Evolutionary conservation across 2,888 invertebrate species (phyloP), one percentile per base, ranked within the genome.

Genomic region (Xanthorhoe designata): DNA sequence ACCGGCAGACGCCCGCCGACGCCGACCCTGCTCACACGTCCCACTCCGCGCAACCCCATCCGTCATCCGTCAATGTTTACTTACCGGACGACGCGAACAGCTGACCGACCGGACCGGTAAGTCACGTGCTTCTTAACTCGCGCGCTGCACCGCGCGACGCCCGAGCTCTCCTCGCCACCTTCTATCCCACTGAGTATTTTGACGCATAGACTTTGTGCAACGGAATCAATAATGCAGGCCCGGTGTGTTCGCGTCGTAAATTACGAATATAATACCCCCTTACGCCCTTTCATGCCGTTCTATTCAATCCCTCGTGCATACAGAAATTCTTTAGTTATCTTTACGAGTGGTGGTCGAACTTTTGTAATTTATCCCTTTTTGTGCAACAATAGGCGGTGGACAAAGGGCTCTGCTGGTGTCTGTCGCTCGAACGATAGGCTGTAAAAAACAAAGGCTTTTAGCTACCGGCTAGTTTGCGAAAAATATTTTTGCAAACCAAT

Each of bases 1-100:
- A 94, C 94, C 92, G 90, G 89, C 94, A 94, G 94, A 94, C 94
- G 94, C 92, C 94, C 89, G 90, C 91, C 81, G 94, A 93, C 84
- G 91, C 85, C 94, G 80, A 90, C 89, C 78, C 94, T 78, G 87
- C 80, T 73, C 85, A 82, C 86, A 90, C 89, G 89, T 83, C 82
- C 83, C 86, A 83, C 81, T 76, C 83, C 85, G 86, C 84, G 79
- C 84, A 76, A 82, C 83, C 82, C 87, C 81, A 84, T 85, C 82
- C 87, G 83, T 85, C 87, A 87, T 83, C 87, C 87, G 83, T 85
- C 91, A 90, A 89, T 91, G 92, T 91, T 92, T 92, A 92, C 92
- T 86, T 85, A 86, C 83, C 88, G 88, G 87, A 87, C 86, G 87
- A 83, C 86, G 85, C 87, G 89, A 90, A 91, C 93, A 93, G 93